Evolutionary conservation across 1,140 invertebrate species (phyloP), one percentile per base, ranked within the genome.

Genomic region (Atta cephalotes): DNA sequence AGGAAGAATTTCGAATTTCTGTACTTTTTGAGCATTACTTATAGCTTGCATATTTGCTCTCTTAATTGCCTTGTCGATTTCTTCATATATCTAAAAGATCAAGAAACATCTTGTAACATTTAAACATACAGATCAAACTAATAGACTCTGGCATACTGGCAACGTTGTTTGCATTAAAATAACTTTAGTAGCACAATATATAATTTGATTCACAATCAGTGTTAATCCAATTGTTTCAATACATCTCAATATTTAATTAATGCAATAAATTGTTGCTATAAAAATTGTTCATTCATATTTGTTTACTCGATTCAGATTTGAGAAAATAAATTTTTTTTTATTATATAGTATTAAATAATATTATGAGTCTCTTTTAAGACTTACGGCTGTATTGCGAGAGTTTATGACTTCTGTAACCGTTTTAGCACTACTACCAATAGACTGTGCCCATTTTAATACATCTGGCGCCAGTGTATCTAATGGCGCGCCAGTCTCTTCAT

Each of bases 1-100:
- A 0, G 98, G 98, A 84, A 99, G 95, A 86, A 99, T 96, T n/a
- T 96, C 95, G 95, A 98, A 99, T 93, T 99, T 99, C 94, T 99
- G 98, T 77, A 99, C 96, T 93, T 97, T 97, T 92, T 98, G 98
- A 77, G 98, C 98, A 94, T 98, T 98, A 7, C 98, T 99, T 81
- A 97, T 97, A 51, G 98, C 97, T 86, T 97, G 96, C 84, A 96
- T 95, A 94, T 99, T 99, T 31, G 97, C 97, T 89, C 96, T 95
- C 82, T 97, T 96, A 78, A 99, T 97, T 28, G 97, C 98, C 53
- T 96, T 96, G 93, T 98, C 96, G 87, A 98, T 97, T 10, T 96
- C 97, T 88, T 96, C 95, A 90, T 96, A 95, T 71, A 98, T 96
- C 96, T 97, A 87, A 12, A 93, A 94, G 85, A 62, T 39, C 35